phyloP scores from a whole-genome alignment of 2,888 invertebrate genomes.

The Leucophenga montana region DNA sequence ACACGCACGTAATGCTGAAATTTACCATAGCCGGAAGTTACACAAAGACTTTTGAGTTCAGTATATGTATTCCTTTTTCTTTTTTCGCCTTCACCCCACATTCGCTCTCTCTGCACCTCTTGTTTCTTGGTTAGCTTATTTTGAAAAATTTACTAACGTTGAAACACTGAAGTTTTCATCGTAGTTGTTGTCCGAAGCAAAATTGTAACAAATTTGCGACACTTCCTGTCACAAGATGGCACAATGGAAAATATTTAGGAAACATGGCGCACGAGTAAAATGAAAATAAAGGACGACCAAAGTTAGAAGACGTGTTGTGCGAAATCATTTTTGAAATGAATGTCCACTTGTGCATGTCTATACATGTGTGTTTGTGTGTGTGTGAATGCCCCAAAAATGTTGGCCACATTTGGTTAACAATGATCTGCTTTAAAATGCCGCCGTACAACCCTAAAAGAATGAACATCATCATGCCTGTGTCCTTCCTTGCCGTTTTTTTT shows the following conservation, averaged over 20 bases:
- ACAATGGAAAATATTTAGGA: background rate
- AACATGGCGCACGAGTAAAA: no score
- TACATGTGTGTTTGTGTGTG: background rate
- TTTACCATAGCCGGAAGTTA: constrained; percentile 8
- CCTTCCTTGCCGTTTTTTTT: background rate
- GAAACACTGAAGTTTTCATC: no score
- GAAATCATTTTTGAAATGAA: background rate
- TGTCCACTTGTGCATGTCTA: background rate
- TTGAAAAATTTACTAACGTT: constrained; percentile 18
- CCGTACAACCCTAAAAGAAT: background rate
- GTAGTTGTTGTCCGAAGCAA: background rate
- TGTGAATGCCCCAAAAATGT: background rate
- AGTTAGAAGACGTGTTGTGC: background rate
- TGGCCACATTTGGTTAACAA: constrained; percentile 25
- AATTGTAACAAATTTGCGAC: constrained; percentile 24
- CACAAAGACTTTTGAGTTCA: constrained; percentile 9
- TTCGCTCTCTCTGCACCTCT: no score
- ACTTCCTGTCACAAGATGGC: constrained; percentile 23
- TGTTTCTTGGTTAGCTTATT: background rate
- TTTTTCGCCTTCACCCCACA: no score
- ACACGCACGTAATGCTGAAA: no score
- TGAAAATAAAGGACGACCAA: background rate
- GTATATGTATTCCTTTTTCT: background rate
- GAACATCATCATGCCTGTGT: background rate
- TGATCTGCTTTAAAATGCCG: background rate